Conservation (phyloP, 2,888 invertebrate genomes). For the Beris morrisii region DNA sequence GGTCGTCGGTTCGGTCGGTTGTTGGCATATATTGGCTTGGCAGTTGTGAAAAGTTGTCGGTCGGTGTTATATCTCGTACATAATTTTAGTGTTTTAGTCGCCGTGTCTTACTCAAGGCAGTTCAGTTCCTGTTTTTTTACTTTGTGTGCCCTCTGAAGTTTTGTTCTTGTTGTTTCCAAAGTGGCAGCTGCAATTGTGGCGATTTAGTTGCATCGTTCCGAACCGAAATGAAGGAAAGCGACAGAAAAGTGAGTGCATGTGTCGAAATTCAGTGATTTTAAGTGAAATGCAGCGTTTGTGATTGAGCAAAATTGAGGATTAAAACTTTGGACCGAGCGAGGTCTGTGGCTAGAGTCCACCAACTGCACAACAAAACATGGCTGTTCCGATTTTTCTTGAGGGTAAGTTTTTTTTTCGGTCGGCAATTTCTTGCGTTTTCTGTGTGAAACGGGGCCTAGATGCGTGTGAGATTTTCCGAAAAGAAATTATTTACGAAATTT, state of each 20-base stretch:
- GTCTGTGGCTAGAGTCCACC: conserved; percentile 13
- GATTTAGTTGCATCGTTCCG: background rate
- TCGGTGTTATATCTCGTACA: no score
- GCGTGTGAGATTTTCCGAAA: no score
- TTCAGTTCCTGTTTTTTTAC: no score
- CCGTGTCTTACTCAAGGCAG: no score
- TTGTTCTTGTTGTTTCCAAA: background rate
- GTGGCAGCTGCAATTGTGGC: conserved; percentile 2
- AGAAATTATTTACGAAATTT: no score
- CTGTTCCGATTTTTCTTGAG: conserved; percentile 39
- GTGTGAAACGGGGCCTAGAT: no score
- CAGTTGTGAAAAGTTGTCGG: no score
- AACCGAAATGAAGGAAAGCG: conserved; percentile 34
- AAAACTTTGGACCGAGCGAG: conserved; percentile 12
- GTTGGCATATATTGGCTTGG: no score
- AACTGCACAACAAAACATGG: conserved; percentile 35
- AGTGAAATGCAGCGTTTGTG: conserved; percentile 33
- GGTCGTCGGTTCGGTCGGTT: no score
- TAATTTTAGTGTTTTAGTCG: no score
- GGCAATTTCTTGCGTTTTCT: no score
- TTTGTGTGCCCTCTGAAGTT: no score
- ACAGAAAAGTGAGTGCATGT: conserved; percentile 29
- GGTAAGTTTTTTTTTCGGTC: conserved; percentile 33
- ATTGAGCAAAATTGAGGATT: conserved; percentile 11
- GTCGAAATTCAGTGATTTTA: conserved; percentile 22